Conservation (phyloP, 2,888 invertebrate genomes). For the Metalampra italica region DNA sequence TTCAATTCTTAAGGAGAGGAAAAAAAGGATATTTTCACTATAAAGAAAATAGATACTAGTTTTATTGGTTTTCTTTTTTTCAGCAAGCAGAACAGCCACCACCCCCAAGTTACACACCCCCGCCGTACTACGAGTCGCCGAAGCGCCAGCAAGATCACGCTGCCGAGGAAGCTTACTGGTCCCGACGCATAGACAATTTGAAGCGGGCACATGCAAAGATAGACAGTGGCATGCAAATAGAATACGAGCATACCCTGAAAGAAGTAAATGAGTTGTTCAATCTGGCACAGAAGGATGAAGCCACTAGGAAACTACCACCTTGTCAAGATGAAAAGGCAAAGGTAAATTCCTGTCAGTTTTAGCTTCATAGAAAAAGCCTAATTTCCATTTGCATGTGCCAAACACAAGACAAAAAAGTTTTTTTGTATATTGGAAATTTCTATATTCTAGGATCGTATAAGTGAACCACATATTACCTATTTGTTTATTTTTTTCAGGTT, state of each 20-base stretch:
- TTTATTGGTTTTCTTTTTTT: constrained; percentile 25
- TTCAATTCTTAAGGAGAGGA: no score
- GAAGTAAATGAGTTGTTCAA: constrained; percentile 65
- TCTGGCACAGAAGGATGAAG: constrained; percentile 49
- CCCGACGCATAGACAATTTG: constrained; percentile 59
- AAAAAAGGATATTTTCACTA: no score
- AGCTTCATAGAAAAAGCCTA: no score
- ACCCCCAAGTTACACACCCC: constrained; percentile 20
- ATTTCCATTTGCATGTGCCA: no score
- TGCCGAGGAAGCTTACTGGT: constrained; percentile 69
- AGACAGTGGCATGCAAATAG: constrained; percentile 57
- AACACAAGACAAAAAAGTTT: no score
- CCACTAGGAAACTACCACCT: constrained; percentile 55
- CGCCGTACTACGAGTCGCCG: constrained; percentile 36
- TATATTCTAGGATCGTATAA: no score
- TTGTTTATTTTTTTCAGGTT: constrained; percentile 45
- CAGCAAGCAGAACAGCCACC: constrained; percentile 52
- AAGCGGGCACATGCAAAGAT: constrained; percentile 66
- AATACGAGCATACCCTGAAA: constrained; percentile 66
- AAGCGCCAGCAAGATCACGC: constrained; percentile 47
- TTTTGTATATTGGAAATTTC: no score
- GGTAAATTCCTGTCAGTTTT: constrained; percentile 29
- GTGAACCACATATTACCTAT: constrained; percentile 1
- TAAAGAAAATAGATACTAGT: no score
- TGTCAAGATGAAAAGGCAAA: constrained; percentile 70